Evolutionary conservation across 2,888 invertebrate genomes (phyloP).

Genomic region (Scrobipalpa atriplicella): DNA sequence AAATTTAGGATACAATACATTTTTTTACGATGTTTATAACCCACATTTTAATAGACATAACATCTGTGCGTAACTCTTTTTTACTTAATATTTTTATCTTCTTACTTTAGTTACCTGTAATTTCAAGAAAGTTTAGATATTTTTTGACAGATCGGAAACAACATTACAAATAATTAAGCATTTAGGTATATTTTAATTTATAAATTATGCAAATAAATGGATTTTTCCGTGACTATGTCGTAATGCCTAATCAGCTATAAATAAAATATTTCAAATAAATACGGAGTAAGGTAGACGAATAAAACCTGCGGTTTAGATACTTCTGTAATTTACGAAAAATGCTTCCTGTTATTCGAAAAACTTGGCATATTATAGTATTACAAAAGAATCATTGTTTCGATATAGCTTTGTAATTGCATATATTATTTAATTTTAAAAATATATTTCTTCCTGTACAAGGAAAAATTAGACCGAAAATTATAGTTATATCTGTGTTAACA

Average conservation of each 20-base stretch:
- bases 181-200: too few relatives aligned
- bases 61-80: too few relatives aligned
- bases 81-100: too few relatives aligned
- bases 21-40: too few relatives aligned
- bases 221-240: constrained; percentile 17
- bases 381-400: constrained; percentile 43
- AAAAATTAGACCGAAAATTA: constrained; percentile 36
- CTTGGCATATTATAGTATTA: constrained; percentile 47
- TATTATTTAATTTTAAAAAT: constrained; percentile 46
- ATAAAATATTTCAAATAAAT: constrained; percentile 12
- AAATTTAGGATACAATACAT: constrained; percentile 33
- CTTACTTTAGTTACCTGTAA: too few relatives aligned
- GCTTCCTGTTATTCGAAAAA: constrained; percentile 46
- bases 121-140: too few relatives aligned
- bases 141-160: too few relatives aligned
- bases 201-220: background rate
- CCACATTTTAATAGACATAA: too few relatives aligned
- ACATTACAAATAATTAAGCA: too few relatives aligned
- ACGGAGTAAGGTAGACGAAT: background rate
- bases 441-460: constrained; percentile 48
- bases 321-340: constrained; percentile 29
- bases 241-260: background rate
- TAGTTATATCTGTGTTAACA: constrained; percentile 13
- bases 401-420: constrained; percentile 33
- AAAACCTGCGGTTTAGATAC: constrained; percentile 27